Evolutionary conservation across 2,113 vertebrate species (phyloP), one percentile per base, ranked within the genome.

Genomic region (Xenopus laevis): DNA sequence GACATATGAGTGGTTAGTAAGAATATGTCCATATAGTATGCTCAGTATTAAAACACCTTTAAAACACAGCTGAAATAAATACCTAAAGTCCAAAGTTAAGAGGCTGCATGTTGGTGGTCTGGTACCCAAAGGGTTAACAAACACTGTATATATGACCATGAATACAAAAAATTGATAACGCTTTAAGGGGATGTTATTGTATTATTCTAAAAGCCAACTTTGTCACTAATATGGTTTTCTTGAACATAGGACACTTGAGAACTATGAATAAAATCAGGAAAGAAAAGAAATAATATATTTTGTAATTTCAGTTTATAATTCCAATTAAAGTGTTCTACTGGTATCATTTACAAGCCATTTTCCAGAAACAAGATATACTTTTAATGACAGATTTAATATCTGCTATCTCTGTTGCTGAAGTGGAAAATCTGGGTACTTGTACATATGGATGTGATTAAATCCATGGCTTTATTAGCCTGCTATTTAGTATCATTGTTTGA

Each of bases 401-500:
- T 85, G 81, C 84, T 84, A 86, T 90, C 76, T 85, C 55, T 74
- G 23, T 90, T 82, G 78, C 79, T 64, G 67, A 78, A 85, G 81
- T 79, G 81, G 87, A 88, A 84, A 78, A 81, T 79, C 73, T 78
- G 80, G 79, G 84, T 85, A 84, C 74, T 83, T 84, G 82, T 86
- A 82, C 87, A 89, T 85, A 78, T 88, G 89, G 85, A 83, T 87
- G 84, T 85, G 86, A 86, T 92, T 92, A 89, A 72, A 81, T 75
- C 79, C 81, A 84, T 86, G 78, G 75, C 70, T 84, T 86, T 88
- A 87, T 87, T 85, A 84, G 79, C 64, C 82, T 83, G 78, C 82
- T 82, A 86, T 88, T 90, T 89, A 87, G 83, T 85, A 85, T 90
- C 85, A 90, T 87, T 81, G 79, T 86, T 87, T 83, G 84, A 91